Percentiles rank a stretch among this genome's conserved stretches.
Conservation (phyloP, 2,888 invertebrate species). For the Drosophila subquinaria region DNA sequence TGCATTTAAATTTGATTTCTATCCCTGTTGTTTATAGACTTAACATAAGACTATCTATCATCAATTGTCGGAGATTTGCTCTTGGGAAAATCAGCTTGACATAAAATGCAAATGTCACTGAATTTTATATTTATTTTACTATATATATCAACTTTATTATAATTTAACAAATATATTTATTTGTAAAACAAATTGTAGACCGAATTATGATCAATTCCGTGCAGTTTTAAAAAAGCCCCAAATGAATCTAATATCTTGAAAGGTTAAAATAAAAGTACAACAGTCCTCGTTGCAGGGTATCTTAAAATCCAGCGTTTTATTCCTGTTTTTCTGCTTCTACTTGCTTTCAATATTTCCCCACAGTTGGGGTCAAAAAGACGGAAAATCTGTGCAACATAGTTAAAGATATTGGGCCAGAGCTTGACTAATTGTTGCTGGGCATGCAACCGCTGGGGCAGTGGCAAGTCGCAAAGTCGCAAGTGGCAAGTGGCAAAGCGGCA, state of each 20-base stretch:
- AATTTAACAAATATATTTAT: background rate
- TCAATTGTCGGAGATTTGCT: background rate
- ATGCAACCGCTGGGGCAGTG: conserved; percentile 39
- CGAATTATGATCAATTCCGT: background rate
- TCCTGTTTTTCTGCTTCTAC: background rate
- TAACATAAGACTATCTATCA: background rate
- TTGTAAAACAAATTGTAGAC: no score
- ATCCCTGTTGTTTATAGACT: background rate
- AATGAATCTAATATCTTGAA: background rate
- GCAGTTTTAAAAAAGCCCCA: background rate
- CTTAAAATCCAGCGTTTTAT: background rate
- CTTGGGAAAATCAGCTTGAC: background rate
- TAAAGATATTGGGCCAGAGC: conserved; percentile 61
- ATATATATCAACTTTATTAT: background rate
- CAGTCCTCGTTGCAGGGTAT: background rate
- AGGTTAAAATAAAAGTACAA: background rate
- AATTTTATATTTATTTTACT: background rate
- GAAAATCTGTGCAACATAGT: conserved; percentile 53
- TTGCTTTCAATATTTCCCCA: conserved; percentile 11
- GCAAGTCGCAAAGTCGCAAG: background rate
- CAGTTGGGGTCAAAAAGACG: conserved; percentile 27
- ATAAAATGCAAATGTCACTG: background rate
- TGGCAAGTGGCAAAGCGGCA: conserved; percentile 1
- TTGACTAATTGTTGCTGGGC: conserved; percentile 81
- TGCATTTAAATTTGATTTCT: background rate